Conservation (phyloP, 2,113 vertebrate genomes). For the Datnioides undecimradiatus region DNA sequence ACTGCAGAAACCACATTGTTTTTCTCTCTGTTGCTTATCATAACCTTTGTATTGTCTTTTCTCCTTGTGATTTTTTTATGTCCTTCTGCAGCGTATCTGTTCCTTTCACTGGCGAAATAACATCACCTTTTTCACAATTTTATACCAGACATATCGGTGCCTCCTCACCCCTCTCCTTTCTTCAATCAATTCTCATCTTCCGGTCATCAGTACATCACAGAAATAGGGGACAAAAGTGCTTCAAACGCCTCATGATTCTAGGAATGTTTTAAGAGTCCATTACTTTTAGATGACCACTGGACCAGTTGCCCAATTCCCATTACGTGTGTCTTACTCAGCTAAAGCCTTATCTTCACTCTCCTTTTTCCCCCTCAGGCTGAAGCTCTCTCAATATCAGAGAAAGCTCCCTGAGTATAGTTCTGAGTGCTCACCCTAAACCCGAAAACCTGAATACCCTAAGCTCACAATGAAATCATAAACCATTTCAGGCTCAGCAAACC, state of each 20-base stretch:
- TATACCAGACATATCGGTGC: not conserved
- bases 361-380: slow-evolving; percentile 26
- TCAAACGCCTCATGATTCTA: slow-evolving; percentile 24
- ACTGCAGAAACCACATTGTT: not conserved
- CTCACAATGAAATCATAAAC: slow-evolving; percentile 44
- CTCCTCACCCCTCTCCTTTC: not conserved
- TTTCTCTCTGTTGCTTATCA: not conserved
- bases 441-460: slow-evolving; percentile 35
- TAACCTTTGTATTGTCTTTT: not conserved
- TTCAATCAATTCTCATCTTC: not conserved
- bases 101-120: not conserved
- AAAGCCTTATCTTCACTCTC: slow-evolving; percentile 16
- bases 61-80: not conserved
- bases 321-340: slow-evolving; percentile 23
- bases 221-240: not conserved
- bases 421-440: slow-evolving; percentile 22
- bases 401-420: not conserved
- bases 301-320: slow-evolving; percentile 30
- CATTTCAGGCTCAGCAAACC: slow-evolving; percentile 49
- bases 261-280: slow-evolving; percentile 46
- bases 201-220: not conserved
- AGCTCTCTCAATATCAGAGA: slow-evolving; percentile 24
- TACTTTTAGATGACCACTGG: slow-evolving; percentile 41
- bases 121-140: not conserved
- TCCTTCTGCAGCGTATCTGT: not conserved